Conservation (phyloP, 1,140 invertebrate genomes). For the Eufriesea mexicana region DNA sequence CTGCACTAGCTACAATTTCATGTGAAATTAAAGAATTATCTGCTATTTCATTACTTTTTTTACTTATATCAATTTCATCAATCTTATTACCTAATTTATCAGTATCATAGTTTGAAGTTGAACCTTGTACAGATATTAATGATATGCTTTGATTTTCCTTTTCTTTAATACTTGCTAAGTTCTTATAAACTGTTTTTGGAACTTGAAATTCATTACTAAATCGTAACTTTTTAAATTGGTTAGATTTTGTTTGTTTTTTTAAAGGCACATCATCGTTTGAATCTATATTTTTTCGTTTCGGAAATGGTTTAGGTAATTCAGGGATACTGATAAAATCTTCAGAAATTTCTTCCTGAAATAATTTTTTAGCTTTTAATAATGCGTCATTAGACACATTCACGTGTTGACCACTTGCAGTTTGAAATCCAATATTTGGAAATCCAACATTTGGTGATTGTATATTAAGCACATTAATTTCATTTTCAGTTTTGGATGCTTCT, state of each 20-base stretch:
- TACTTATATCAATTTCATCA: not conserved
- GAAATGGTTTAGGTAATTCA: conserved; percentile 17
- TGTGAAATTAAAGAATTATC: conserved; percentile 10
- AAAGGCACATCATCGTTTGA: conserved; percentile 65
- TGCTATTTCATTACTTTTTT: not conserved
- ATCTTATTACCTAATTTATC: not conserved
- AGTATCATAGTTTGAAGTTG: not conserved
- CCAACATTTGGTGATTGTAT: conserved; percentile 16
- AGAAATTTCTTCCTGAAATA: conserved; percentile 35
- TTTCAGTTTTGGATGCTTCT: not conserved
- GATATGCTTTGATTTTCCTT: not conserved
- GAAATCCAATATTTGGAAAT: conserved; percentile 70
- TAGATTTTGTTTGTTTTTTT: conserved; percentile 23
- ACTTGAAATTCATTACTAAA: conserved; percentile 61
- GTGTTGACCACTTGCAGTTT: conserved; percentile 71
- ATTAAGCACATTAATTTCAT: not conserved
- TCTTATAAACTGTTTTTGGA: conserved; percentile 66
- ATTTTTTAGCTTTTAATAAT: conserved; percentile 50
- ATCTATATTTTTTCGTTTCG: conserved; percentile 49
- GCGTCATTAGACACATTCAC: conserved; percentile 35
- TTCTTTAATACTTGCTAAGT: conserved; percentile 36
- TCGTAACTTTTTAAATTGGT: conserved; percentile 69
- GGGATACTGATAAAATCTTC: not conserved
- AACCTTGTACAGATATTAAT: not conserved
- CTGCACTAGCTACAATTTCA: conserved; percentile 60